Evolutionary conservation across 2,888 invertebrate genomes (phyloP), one percentile per base, ranked within the genome.

Genomic region (Ennomos quercinarius): DNA sequence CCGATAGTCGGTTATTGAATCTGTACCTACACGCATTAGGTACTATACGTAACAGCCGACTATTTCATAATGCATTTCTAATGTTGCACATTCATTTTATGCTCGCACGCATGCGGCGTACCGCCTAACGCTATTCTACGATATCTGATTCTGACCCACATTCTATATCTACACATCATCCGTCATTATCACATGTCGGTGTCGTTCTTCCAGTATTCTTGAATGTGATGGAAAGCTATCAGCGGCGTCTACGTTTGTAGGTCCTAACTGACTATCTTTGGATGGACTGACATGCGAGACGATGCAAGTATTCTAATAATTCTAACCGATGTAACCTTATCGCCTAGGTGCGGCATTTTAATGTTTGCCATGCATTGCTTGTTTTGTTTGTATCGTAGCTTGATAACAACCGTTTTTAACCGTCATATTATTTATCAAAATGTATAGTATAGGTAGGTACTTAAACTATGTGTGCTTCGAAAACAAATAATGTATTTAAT

Each of bases 81-180:
- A 74, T 69, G 75, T 74, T 77, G 77, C 76, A 63, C 64, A 82
- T 78, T 80, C 76, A 70, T 69, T 44, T 17, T 62, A 69, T 66
- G 64, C 67, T 59, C 68, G 63, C 66, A 67, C 63, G 68, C 67
- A 72, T 68, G 63, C 66, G 62, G 64, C 68, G 53, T 69, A 6
- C 70, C 69, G 64, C 64, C 70, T 77, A 74, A 69, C 68, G 75
- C 72, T 80, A 80, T 83, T 79, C 80, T 73, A 71, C 70, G 73
- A 72, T 77, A 79, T n/a, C n/a, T n/a, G n/a, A n/a, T n/a, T 78
- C 74, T 89, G 88, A 86, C 89, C 89, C 74, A 89, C 77, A 83
- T 88, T 76, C 60, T 70, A 82, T 88, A 87, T 87, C 87, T 58
- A 55, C 60, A 70, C 78, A 78, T 83, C 81, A 83, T 80, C 71